These are phyloP conservation scores for Gorsachius magnificus DNA, from an alignment of 2,797 vertebrate genomes.

Conservation along the genomic window DNA sequence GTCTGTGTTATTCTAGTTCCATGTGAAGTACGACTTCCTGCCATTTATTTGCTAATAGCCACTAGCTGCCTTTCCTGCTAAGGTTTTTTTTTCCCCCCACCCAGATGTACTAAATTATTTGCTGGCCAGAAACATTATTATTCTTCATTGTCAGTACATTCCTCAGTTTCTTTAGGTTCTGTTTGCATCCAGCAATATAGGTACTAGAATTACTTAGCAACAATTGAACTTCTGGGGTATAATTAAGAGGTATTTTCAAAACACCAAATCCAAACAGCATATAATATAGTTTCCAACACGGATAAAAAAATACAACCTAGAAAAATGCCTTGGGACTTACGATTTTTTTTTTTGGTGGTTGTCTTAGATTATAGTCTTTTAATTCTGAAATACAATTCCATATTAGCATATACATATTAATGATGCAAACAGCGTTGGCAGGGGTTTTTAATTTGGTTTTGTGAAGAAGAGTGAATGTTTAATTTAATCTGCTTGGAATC, in stretches of 20 bases:
- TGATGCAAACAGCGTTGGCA: background rate
- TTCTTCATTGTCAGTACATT: background rate
- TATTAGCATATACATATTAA: background rate
- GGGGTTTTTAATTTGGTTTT: background rate
- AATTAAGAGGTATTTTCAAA: background rate
- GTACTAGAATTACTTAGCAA: background rate
- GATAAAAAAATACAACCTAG: background rate
- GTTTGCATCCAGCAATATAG: background rate
- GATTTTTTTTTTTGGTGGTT: background rate
- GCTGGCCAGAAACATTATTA: background rate
- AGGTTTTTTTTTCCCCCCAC: background rate
- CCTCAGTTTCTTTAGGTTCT: background rate
- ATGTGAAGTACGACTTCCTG: conserved; percentile 58
- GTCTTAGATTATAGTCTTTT: background rate
- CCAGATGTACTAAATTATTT: background rate
- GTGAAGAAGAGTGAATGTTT: background rate
- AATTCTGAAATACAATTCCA: background rate
- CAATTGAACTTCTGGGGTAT: background rate
- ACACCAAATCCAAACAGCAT: background rate
- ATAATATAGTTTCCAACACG: background rate
- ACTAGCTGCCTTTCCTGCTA: background rate
- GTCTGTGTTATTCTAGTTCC: conserved; percentile 8
- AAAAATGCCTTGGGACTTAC: background rate
- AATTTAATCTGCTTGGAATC: background rate
- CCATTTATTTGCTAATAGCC: background rate